Percentiles rank a stretch among this genome's conserved stretches.
Conservation (phyloP, 92 coral and sea anemone species). For the Micromussa lordhowensis region DNA sequence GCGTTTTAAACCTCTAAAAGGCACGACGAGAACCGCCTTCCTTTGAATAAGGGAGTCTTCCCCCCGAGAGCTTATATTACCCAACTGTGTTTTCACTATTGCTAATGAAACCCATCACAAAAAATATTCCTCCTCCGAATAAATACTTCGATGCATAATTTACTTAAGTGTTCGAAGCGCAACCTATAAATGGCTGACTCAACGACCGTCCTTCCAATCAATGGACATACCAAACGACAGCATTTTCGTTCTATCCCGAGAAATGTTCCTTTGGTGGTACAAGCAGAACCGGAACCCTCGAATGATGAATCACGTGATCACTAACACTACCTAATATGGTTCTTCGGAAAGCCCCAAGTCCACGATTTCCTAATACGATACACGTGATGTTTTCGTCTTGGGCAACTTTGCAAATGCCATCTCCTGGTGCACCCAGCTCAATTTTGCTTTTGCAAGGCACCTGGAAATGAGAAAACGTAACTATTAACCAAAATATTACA, state of each 20-base stretch:
- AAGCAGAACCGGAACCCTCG: slow-evolving; percentile 82
- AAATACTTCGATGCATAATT: too few species aligned
- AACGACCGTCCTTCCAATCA: too few species aligned
- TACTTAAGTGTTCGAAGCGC: too few species aligned
- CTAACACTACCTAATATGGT: slow-evolving; percentile 95
- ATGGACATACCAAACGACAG: background rate
- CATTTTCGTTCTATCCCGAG: background rate
- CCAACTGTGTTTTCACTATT: too few species aligned
- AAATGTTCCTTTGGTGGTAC: slow-evolving; percentile 82
- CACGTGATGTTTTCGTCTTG: slow-evolving; percentile 74
- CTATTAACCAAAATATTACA: background rate
- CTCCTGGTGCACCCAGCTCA: slow-evolving; percentile 76
- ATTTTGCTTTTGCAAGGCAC: slow-evolving; percentile 45
- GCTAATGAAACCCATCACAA: too few species aligned
- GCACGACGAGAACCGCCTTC: too few species aligned
- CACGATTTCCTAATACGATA: slow-evolving; percentile 90
- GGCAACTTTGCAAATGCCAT: slow-evolving; percentile 79
- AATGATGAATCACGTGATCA: slow-evolving; percentile 81
- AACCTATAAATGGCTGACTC: too few species aligned
- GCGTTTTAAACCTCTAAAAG: too few species aligned
- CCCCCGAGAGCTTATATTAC: too few species aligned
- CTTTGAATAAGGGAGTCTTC: too few species aligned
- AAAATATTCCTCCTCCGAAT: too few species aligned
- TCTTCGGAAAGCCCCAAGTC: slow-evolving; percentile 87
- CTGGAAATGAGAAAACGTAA: slow-evolving; percentile 8